Conservation (phyloP, 2,888 invertebrate species). For the Sphaerophoria taeniata region DNA sequence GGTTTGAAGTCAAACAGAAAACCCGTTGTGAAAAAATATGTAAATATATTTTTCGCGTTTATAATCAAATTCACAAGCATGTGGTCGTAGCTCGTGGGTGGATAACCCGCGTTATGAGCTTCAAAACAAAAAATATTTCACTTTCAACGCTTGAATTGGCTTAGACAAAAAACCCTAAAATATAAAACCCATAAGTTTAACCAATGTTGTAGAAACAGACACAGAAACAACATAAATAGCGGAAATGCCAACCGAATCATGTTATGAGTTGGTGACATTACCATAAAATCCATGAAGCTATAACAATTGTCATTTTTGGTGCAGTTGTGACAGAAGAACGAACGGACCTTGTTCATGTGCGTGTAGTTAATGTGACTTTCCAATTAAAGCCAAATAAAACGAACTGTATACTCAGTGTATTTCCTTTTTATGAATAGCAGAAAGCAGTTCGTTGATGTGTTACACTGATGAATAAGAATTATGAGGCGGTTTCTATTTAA, state of each 20-base stretch:
- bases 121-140: no score
- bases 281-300: slow-evolving; percentile 38
- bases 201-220: not conserved
- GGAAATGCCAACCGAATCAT: slow-evolving; percentile 40
- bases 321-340: not conserved
- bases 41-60: no score
- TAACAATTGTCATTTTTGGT: slow-evolving; percentile 52
- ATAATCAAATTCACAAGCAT: no score
- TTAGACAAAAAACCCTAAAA: not conserved
- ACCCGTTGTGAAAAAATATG: no score
- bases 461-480: no score
- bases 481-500: no score
- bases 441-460: slow-evolving; percentile 26
- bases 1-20: no score
- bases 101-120: no score
- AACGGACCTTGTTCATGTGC: not conserved
- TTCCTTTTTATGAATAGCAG: not conserved
- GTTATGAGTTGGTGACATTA: slow-evolving; percentile 18
- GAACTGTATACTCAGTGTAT: not conserved
- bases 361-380: slow-evolving; percentile 15
- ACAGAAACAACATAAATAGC: not conserved
- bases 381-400: not conserved
- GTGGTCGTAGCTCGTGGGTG: no score
- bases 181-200: not conserved
- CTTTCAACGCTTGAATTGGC: not conserved